A percentile compares a stretch with the other conserved stretches of the same genome.
Conservation (phyloP, 2,888 invertebrate species). For the Axea sp. region DNA sequence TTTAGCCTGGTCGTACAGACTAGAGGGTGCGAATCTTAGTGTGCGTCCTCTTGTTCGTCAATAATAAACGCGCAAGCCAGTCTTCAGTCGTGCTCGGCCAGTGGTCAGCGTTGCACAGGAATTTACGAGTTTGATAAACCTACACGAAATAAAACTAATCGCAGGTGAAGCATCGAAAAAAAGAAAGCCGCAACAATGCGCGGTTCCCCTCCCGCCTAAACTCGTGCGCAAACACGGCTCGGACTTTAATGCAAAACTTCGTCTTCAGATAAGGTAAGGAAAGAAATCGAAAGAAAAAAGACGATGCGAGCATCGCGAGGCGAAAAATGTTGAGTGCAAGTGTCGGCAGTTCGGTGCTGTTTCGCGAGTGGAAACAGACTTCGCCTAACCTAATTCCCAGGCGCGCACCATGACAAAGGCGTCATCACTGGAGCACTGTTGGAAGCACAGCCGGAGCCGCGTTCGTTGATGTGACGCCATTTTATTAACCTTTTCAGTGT, state of each 20-base stretch:
- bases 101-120: not conserved
- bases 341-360: not conserved
- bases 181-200: too few relatives aligned
- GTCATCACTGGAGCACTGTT: conserved; percentile 73
- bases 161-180: too few relatives aligned
- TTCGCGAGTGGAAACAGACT: not conserved
- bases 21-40: not conserved
- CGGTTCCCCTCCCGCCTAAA: too few relatives aligned
- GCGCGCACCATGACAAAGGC: conserved; percentile 71
- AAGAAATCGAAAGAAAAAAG: too few relatives aligned
- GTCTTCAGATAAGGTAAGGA: too few relatives aligned
- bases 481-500: conserved; percentile 78
- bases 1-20: not conserved
- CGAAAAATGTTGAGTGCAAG: not conserved
- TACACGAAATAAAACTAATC: too few relatives aligned
- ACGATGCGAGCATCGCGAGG: not conserved
- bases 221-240: too few relatives aligned
- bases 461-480: conserved; percentile 77
- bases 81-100: not conserved
- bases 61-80: not conserved
- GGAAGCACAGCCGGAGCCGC: conserved; percentile 67
- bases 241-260: too few relatives aligned
- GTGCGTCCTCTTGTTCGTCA: not conserved
- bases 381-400: conserved; percentile 67
- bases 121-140: not conserved